phyloP scores from a whole-genome alignment of 2,113 vertebrate genomes.

The Pygoscelis adeliae region DNA sequence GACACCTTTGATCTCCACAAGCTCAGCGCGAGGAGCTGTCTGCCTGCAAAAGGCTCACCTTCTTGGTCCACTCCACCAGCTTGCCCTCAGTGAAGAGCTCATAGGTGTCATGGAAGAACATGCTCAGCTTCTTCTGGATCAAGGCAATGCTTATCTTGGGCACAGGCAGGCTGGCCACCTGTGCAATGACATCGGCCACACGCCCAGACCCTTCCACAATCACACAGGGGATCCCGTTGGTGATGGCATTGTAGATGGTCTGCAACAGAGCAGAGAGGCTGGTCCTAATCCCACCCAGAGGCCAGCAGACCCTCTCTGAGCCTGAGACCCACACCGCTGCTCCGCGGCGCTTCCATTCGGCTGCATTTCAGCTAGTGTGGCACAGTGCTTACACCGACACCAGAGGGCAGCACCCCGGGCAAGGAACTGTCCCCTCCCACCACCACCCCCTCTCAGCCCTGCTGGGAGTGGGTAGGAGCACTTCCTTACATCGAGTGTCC shows the following conservation, averaged over 20 bases:
- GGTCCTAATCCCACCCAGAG: not conserved
- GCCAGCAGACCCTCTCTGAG: not conserved
- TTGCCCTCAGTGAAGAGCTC: constrained; percentile 77
- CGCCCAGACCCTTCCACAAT: constrained; percentile 92
- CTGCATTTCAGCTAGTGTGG: not conserved
- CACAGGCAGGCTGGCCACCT: constrained; percentile 81
- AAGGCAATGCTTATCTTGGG: constrained; percentile 79
- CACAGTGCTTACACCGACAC: accelerated
- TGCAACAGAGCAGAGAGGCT: not conserved
- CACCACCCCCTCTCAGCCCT: not conserved
- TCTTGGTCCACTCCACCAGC: constrained; percentile 91
- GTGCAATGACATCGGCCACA: constrained; percentile 90
- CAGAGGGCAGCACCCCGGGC: accelerated
- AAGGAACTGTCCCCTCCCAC: not conserved
- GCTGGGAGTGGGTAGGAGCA: not conserved
- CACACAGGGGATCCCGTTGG: constrained; percentile 88
- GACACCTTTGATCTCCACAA: not conserved
- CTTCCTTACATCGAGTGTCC: constrained; percentile 89
- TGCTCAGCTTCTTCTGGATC: constrained; percentile 81
- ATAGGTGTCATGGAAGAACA: constrained; percentile 81
- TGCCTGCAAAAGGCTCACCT: constrained; percentile 71
- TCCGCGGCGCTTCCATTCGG: accelerated
- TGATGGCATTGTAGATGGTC: constrained; percentile 92
- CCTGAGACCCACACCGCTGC: not conserved
- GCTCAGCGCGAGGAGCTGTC: not conserved